Evolutionary conservation across 2,888 invertebrate species (phyloP).

Genomic region (Campoletis raptor): DNA sequence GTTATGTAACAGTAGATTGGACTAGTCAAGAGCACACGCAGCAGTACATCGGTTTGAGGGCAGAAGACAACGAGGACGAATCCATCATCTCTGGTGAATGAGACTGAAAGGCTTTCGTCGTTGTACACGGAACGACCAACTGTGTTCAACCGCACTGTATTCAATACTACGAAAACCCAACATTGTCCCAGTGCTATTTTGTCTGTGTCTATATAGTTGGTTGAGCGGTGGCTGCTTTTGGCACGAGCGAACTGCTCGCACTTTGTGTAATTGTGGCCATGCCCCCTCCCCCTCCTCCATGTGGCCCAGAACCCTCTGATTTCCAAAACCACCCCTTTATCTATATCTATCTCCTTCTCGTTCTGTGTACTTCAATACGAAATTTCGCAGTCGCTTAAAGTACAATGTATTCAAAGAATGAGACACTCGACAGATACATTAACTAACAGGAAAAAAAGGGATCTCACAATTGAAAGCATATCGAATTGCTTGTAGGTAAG

Average conservation of each 20-base stretch:
- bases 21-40: constrained; percentile 51
- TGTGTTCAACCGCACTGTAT: constrained; percentile 48
- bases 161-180: constrained; percentile 29
- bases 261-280: constrained; percentile 80
- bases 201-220: constrained; percentile 41
- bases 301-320: constrained; percentile 75
- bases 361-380: constrained; percentile 74
- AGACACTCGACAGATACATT: constrained; percentile 36
- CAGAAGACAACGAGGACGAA: constrained; percentile 66
- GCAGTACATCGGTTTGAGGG: constrained; percentile 52
- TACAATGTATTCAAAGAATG: constrained; percentile 70
- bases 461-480: constrained; percentile 26
- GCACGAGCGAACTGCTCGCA: constrained; percentile 78
- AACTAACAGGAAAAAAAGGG: constrained; percentile 35
- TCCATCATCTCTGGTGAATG: constrained; percentile 65
- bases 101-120: constrained; percentile 67
- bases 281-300: constrained; percentile 75
- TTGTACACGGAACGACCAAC: constrained; percentile 58
- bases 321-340: constrained; percentile 75
- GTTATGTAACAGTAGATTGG: constrained; percentile 42
- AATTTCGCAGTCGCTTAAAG: constrained; percentile 79
- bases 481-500: neutral
- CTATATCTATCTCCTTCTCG: constrained; percentile 2
- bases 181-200: constrained; percentile 22
- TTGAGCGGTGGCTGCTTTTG: constrained; percentile 54